These are phyloP conservation scores for Caenorhabditis becei DNA, from an alignment of 2,888 invertebrate species.

Conservation along the genomic window DNA sequence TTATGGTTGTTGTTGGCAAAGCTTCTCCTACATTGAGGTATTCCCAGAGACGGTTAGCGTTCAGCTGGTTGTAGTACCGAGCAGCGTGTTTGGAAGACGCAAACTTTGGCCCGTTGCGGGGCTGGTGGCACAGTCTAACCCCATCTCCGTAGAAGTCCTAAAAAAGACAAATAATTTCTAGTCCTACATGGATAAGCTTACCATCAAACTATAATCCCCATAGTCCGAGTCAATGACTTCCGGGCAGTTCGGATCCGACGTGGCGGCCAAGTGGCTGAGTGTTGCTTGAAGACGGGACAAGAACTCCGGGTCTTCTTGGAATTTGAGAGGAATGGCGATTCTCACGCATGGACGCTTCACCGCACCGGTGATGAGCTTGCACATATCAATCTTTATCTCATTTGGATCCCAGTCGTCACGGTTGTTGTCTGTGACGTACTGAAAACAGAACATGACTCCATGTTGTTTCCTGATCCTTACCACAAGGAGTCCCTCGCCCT, in stretches of 20 bases:
- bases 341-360: background rate
- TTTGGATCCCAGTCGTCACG: conserved; percentile 30
- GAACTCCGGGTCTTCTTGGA: background rate
- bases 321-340: background rate
- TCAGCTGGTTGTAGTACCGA: background rate
- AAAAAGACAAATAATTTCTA: background rate
- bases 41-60: background rate
- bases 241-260: background rate
- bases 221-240: background rate
- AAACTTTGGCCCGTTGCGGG: background rate
- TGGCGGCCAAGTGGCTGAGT: too few species aligned
- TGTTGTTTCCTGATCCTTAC: background rate
- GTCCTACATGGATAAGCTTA: too few species aligned
- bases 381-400: conserved; percentile 2
- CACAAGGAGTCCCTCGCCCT: background rate
- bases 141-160: background rate
- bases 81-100: background rate
- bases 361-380: background rate
- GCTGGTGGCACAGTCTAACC: background rate
- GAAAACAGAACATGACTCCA: background rate
- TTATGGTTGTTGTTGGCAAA: too few species aligned
- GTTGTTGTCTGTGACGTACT: conserved; percentile 22
- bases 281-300: background rate
- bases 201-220: conserved; percentile 7
- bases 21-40: background rate